Base-by-base conservation (phyloP, 2,888 invertebrate genomes). In the Watsonalla cultraria region DNA sequence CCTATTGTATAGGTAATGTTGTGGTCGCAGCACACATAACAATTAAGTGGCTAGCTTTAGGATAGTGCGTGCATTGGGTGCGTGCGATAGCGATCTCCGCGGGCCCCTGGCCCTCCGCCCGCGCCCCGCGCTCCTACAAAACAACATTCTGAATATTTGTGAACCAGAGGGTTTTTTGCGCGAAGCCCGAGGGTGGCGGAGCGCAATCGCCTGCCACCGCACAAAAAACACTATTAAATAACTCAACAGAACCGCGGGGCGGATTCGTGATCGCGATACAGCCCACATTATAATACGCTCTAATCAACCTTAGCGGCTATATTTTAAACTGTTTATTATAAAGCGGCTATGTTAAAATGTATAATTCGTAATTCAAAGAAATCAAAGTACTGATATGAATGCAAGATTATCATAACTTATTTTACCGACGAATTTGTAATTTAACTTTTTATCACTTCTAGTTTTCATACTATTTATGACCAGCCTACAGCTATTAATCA, bases 151-250 rank as follows among this genome's bases (percentile, higher is more conserved):
- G 83, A 83, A 78, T 86, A 84, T 87, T 86, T 80, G 85, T 85
- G 84, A 80, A 82, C 74, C 70, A 75, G 86, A 87, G 90, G 87
- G 89, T 90, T 90, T 90, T 90, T 90, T 90, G 89, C 89, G 89
- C 88, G 85, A 78, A 80, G 80, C 84, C 85, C 84, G 77, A 82
- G 90, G 90, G 89, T 89, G 90, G 89, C 82, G 68, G 82, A 84
- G 86, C 86, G 88, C 87, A 86, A 87, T 86, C 86, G 84, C 82
- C 80, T 82, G 79, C 82, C 81, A 81, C 72, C 81, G 77, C 78
- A 90, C 89, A 90, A 90, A 90, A 90, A 90, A 87, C 78, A 83
- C 83, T 86, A 89, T 88, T 85, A 88, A 87, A 89, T 88, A 88
- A 87, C 86, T 87, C 85, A 83, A 80, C 84, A 84, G 82, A 84